Base-by-base conservation (phyloP, 2,888 invertebrate species). In the Coleophora deauratella region DNA sequence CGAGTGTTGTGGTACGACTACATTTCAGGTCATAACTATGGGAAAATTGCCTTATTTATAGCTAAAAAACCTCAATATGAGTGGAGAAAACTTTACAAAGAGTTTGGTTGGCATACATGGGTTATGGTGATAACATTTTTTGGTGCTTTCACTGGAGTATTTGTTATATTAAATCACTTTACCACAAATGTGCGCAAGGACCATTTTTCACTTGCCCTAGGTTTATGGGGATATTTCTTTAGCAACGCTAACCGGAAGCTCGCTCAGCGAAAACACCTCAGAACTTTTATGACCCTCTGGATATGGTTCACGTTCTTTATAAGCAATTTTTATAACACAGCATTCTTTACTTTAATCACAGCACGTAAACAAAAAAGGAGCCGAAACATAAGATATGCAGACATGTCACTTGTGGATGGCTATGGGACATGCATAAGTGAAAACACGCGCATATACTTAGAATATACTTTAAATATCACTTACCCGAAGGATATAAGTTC, bases 1-100 rank as follows among this genome's bases (percentile, higher is more conserved):
- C 27, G 46, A 36, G 47, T 41, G 8, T 30, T 33, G 14, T 9
- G 1, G 10, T 46, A 43, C 31, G 48, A 48, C 32, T 50, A 35
- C 38, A 12, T 45, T 1, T 39, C 34, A 35, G 43, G 44, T 1
- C 37, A 45, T 27, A 33, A 42, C 37, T 49, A 35, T 27, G 35
- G 12, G 1, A 33, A 21, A 15, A 32, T 37, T 9, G 15, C 33
- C 11, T 12, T 44, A n/a, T 44, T 44, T 11, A 42, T 37, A 3
- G 37, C 38, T 8, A 30, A 21, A 13, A 9, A n/a, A 13, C 35
- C 33, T 2, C 37, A 36, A 21, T 14, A 46, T 3, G 30, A 35
- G 13, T 49, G 48, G 48, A 31, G 11, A 10, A 31, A 2, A 10
- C 11, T 31, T 31, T 31, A 31, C 11, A 10, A 31, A 31, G 31